Conservation (phyloP, 2,888 invertebrate species). For the Nomada flava region DNA sequence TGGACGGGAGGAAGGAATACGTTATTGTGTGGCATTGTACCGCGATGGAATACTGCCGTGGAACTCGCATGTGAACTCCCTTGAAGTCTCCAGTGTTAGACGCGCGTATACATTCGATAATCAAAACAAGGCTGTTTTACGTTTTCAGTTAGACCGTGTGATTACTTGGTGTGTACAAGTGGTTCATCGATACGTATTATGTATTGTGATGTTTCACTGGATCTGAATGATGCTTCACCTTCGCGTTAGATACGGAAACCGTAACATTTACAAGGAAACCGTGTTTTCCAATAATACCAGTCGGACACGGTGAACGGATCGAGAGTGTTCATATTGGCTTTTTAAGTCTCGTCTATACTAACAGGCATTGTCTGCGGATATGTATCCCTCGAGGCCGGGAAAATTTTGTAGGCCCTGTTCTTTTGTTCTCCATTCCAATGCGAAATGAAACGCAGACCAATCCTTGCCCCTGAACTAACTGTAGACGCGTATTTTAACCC, state of each 20-base stretch:
- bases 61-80: conserved; percentile 3
- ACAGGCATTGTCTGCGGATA: too few species aligned
- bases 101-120: neutral
- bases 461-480: too few species aligned
- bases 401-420: too few species aligned
- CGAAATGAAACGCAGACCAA: too few species aligned
- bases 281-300: neutral
- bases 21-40: neutral
- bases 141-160: neutral
- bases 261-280: conserved; percentile 13
- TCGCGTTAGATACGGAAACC: neutral
- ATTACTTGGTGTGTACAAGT: conserved; percentile 4
- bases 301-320: neutral
- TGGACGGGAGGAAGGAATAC: conserved; percentile 12
- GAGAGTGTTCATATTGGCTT: neutral
- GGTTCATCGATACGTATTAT: neutral
- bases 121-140: conserved; percentile 7
- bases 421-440: too few species aligned
- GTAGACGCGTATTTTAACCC: too few species aligned
- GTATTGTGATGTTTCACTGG: conserved; percentile 4
- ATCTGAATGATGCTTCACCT: conserved; percentile 11
- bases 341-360: too few species aligned
- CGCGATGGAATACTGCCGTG: neutral
- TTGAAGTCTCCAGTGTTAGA: neutral
- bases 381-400: too few species aligned